Base-by-base conservation (phyloP, 1,140 invertebrate genomes). In the Tetranychus urticae region DNA sequence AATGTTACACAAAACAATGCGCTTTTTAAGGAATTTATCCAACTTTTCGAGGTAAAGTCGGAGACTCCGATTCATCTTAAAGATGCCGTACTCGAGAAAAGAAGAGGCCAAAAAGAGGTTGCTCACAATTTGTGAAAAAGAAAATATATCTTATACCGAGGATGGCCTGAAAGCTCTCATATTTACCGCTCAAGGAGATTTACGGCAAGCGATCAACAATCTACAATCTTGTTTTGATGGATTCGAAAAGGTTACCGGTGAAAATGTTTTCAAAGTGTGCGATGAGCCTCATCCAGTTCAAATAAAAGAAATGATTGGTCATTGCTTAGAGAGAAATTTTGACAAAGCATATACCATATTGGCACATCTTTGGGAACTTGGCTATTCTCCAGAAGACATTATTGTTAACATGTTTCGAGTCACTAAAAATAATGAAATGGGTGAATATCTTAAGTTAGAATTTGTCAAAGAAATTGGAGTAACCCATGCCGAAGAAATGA, bases 191-290 rank as follows among this genome's bases (percentile, higher is more conserved):
- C 92, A 99, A 76, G 96, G 96, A 1, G 96, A 99, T 71, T 89
- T 99, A 86, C 78, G 96, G 69, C 90, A 80, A 74, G 94, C 86
- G 0, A 75, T 99, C 14, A 99, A 99, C 74, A 99, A 99, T 78
- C 73, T 99, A 34, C 96, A 99, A 74, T 93, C 93, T 3, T 98
- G 94, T 0, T 81, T 81, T 50, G 89, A 96, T 73, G 93, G 93
- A 35, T 97, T 96, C 77, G 83, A 82, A 5, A 81, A 85, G 69
- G 82, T 99, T 2, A 92, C 83, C 65, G 82, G 82, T 63, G 84
- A 89, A 69, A 93, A 97, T 80, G 94, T 99, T n/a, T 98, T 97
- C 69, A 98, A 97, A 78, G 92, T 99, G 14, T 99, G 96, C 72
- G 96, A 99, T 75, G 93, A 99, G 72, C 94, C 96, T 0, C 92